Conservation (phyloP, 2,797 vertebrate species). For the Melopsittacus undulatus region DNA sequence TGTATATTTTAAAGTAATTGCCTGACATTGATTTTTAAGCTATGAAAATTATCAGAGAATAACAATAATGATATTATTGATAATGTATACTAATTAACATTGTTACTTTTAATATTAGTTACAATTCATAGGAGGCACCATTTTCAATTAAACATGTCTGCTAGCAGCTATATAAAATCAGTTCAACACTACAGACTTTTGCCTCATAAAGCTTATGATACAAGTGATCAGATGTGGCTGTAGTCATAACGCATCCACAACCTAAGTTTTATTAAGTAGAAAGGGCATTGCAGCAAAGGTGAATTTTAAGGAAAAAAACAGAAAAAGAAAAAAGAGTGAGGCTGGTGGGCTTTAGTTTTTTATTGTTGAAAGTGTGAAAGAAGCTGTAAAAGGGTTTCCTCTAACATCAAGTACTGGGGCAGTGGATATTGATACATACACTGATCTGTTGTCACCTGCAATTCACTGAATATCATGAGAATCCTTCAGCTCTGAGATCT, state of each 20-base stretch:
- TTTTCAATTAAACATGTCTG: background rate
- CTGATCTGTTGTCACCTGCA: background rate
- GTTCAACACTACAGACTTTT: background rate
- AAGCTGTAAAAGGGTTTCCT: background rate
- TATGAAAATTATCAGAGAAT: constrained; percentile 8
- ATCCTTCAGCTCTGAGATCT: background rate
- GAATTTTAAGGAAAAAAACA: background rate
- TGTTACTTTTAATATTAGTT: background rate
- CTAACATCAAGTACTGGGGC: background rate
- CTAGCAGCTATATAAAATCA: background rate
- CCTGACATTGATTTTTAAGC: constrained; percentile 35
- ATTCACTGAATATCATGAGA: background rate
- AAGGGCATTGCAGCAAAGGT: background rate
- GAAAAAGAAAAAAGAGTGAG: background rate
- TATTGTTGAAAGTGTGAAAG: background rate
- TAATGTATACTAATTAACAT: background rate
- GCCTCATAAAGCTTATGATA: background rate
- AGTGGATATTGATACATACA: background rate
- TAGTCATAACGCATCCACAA: background rate
- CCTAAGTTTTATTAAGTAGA: constrained; percentile 20
- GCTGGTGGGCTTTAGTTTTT: background rate
- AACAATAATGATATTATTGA: constrained; percentile 14
- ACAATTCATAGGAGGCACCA: background rate
- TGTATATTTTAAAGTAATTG: constrained; percentile 38
- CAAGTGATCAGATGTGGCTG: constrained; percentile 4